These are phyloP conservation scores for Pseudomyrmex cubaensis DNA, from an alignment of 1,140 invertebrate species.

Conservation along the genomic window DNA sequence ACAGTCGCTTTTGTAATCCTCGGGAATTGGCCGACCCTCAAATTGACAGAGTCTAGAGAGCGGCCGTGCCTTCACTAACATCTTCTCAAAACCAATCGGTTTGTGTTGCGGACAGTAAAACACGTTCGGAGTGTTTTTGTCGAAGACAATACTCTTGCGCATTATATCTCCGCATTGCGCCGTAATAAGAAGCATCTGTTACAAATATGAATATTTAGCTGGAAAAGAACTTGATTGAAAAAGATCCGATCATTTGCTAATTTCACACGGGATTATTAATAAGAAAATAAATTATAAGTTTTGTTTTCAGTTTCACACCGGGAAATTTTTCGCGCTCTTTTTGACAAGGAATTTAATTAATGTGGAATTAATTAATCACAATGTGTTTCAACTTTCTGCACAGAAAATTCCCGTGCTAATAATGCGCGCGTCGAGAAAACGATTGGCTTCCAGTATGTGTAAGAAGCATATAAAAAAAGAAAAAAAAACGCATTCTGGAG, in stretches of 20 bases:
- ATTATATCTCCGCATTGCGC: constrained; percentile 90
- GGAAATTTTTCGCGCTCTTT: not conserved
- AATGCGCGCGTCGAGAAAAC: constrained; percentile 46
- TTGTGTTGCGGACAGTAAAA: constrained; percentile 94
- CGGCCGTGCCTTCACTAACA: constrained; percentile 89
- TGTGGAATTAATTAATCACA: constrained; percentile 31
- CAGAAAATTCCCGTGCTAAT: constrained; percentile 14
- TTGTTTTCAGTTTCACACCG: constrained; percentile 4
- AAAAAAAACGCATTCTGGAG: constrained; percentile 12
- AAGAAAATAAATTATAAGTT: too few species aligned
- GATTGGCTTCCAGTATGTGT: constrained; percentile 37
- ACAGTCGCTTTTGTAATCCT: constrained; percentile 92
- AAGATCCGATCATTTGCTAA: too few species aligned
- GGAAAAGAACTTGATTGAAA: not conserved
- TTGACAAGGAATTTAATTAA: constrained; percentile 15
- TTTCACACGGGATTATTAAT: not conserved
- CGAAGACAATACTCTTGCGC: constrained; percentile 92
- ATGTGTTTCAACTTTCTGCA: not conserved
- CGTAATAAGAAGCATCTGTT: constrained; percentile 66
- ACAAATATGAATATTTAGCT: not conserved
- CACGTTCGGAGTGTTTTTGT: constrained; percentile 93
- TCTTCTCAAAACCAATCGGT: constrained; percentile 89
- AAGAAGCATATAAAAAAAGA: constrained; percentile 5
- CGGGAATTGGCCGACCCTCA: constrained; percentile 89
- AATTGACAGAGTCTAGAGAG: constrained; percentile 91